Evolutionary conservation across 2,888 invertebrate species (phyloP).

Genomic region (Noctuana brunneofusca): DNA sequence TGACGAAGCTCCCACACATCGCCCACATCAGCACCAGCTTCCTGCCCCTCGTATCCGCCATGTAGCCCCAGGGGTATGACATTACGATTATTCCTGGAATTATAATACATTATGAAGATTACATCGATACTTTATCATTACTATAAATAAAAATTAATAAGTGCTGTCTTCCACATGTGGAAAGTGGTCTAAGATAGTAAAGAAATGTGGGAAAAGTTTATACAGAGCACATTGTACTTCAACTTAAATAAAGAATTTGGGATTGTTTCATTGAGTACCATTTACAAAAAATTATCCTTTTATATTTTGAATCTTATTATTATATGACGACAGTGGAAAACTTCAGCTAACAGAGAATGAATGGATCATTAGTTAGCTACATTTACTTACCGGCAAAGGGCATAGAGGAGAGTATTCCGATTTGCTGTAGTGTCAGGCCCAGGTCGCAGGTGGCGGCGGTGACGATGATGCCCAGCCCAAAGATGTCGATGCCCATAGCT

Average conservation of each 20-base stretch:
- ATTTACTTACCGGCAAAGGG: constrained; percentile 74
- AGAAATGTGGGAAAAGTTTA: too few relatives aligned
- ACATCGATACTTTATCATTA: too few relatives aligned
- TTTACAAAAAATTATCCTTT: too few relatives aligned
- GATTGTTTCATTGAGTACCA: too few relatives aligned
- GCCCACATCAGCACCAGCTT: constrained; percentile 66
- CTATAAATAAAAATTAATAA: too few relatives aligned
- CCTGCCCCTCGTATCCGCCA: constrained; percentile 69
- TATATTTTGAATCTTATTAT: too few relatives aligned
- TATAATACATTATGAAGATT: too few relatives aligned
- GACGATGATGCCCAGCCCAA: constrained; percentile 79
- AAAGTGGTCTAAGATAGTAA: too few relatives aligned
- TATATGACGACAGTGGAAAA: too few relatives aligned
- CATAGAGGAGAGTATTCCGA: constrained; percentile 79
- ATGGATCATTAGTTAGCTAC: background rate
- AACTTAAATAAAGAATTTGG: too few relatives aligned
- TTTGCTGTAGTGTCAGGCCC: constrained; percentile 69
- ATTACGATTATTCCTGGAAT: constrained; percentile 66
- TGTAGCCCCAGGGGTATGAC: constrained; percentile 74
- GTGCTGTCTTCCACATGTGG: too few relatives aligned
- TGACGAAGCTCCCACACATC: constrained; percentile 65
- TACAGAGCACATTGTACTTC: too few relatives aligned
- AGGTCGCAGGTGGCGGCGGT: constrained; percentile 82
- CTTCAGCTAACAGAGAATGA: background rate
- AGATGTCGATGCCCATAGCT: constrained; percentile 80